These are phyloP conservation scores for Atta texana DNA, from an alignment of 1,140 invertebrate species.

Conservation along the genomic window DNA sequence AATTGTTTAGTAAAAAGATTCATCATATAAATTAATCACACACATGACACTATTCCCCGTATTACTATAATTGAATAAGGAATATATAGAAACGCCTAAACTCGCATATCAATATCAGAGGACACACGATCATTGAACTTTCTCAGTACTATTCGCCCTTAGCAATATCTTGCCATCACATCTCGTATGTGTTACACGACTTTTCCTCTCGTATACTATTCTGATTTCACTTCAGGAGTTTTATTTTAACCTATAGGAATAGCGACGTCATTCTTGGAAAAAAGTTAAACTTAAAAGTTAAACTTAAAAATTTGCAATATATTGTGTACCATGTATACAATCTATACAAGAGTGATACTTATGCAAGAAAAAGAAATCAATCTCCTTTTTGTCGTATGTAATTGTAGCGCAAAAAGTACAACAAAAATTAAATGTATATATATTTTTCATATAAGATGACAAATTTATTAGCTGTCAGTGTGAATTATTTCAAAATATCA, in stretches of 20 bases:
- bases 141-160: constrained; percentile 44
- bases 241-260: constrained; percentile 20
- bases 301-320: background rate
- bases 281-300: constrained; percentile 9
- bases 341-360: background rate
- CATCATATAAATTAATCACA: background rate
- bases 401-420: background rate
- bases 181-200: background rate
- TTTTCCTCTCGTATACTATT: constrained; percentile 3
- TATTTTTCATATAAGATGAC: background rate
- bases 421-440: background rate
- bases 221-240: constrained; percentile 51
- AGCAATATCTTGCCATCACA: constrained; percentile 49
- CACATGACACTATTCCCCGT: background rate
- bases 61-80: background rate
- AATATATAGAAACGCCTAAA: constrained; percentile 29
- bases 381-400: background rate
- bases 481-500: background rate
- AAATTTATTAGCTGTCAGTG: background rate
- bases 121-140: constrained; percentile 67
- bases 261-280: background rate
- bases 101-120: constrained; percentile 61
- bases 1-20: background rate
- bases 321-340: background rate
- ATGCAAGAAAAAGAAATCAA: background rate